These are phyloP conservation scores for Gymnogyps californianus DNA, from an alignment of 2,113 vertebrate genomes.

Conservation along the genomic window DNA sequence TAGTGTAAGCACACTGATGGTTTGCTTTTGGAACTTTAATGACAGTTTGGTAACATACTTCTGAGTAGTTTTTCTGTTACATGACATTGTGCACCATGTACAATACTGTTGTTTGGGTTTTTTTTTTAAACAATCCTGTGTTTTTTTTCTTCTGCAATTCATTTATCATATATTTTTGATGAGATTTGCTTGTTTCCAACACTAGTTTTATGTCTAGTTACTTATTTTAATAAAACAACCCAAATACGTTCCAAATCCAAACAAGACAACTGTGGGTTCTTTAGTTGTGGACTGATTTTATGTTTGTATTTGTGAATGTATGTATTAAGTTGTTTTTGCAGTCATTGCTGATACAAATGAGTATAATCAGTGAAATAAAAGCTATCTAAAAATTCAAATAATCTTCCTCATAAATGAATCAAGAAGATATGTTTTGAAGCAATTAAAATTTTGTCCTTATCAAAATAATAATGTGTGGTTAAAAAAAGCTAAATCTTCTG, in stretches of 20 bases:
- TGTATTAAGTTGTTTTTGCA: neutral
- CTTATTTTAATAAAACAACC: neutral
- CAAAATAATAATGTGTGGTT: neutral
- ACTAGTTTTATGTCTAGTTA: neutral
- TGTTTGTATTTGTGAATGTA: neutral
- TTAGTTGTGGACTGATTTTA: neutral
- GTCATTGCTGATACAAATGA: neutral
- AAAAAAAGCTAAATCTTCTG: neutral
- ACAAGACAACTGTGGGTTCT: neutral
- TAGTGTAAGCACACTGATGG: neutral
- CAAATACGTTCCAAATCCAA: neutral
- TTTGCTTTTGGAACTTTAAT: neutral
- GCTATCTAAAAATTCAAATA: neutral
- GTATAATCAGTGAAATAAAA: neutral
- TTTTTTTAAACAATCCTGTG: neutral
- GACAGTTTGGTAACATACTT: neutral
- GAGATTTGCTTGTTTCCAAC: neutral
- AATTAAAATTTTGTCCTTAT: neutral
- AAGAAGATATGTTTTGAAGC: neutral
- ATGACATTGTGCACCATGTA: neutral
- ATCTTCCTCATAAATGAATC: neutral
- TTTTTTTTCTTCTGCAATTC: neutral
- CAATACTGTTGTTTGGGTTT: neutral
- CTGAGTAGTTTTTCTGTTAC: neutral
- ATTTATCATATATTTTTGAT: neutral